Conservation (phyloP, 2,888 invertebrate species). For the Drosophila ustulata region DNA sequence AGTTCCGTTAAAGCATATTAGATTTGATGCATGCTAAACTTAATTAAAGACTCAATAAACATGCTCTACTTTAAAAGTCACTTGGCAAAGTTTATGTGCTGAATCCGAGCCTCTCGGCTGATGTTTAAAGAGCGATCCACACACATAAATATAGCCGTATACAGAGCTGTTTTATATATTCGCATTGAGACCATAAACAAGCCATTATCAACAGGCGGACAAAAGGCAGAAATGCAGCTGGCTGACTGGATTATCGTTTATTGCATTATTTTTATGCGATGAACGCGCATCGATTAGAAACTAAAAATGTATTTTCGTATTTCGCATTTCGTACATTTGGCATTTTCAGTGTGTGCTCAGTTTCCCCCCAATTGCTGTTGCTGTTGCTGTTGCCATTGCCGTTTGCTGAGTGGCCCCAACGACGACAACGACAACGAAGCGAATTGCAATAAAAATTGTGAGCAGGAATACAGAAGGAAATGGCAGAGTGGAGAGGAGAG, state of each 20-base stretch:
- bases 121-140: background rate
- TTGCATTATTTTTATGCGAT: constrained; percentile 81
- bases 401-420: constrained; percentile 55
- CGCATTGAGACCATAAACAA: constrained; percentile 50
- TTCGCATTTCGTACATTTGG: constrained; percentile 29
- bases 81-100: background rate
- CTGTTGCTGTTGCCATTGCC: constrained; percentile 1
- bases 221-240: constrained; percentile 65
- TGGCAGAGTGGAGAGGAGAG: background rate
- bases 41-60: background rate
- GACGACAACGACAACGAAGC: constrained; percentile 31
- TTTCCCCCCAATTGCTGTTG: constrained; percentile 9
- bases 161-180: constrained; percentile 4
- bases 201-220: constrained; percentile 62
- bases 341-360: constrained; percentile 20
- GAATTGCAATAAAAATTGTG: constrained; percentile 70
- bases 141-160: constrained; percentile 3
- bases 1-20: background rate
- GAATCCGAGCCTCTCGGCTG: no score
- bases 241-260: constrained; percentile 71
- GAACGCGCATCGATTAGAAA: constrained; percentile 81
- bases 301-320: constrained; percentile 72
- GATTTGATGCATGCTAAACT: background rate
- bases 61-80: background rate
- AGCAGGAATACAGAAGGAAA: constrained; percentile 34